Conservation (phyloP, 1,140 invertebrate species). For the Macrobrachium rosenbergii region DNA sequence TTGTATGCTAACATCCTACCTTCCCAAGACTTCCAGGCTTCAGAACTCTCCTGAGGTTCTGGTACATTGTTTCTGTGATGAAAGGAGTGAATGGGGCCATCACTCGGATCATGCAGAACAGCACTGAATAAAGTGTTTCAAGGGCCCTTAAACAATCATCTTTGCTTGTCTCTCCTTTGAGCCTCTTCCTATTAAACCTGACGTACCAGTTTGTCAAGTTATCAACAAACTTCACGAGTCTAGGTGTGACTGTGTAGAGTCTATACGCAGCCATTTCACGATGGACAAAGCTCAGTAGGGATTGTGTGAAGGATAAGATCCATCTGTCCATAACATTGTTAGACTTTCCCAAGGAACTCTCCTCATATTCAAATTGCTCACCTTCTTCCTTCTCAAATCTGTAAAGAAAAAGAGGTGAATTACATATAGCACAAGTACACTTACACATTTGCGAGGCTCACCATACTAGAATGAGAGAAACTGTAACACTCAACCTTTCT, state of each 20-base stretch:
- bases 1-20: slow-evolving; percentile 31
- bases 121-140: slow-evolving; percentile 88
- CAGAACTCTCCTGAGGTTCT: slow-evolving; percentile 72
- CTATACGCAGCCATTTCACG: slow-evolving; percentile 95
- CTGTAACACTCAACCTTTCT: not conserved
- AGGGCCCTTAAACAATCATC: slow-evolving; percentile 88
- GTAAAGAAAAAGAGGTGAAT: not conserved
- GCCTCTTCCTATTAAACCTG: slow-evolving; percentile 92
- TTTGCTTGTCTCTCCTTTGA: slow-evolving; percentile 85
- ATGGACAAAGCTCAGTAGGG: slow-evolving; percentile 88
- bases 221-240: slow-evolving; percentile 95
- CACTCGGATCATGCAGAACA: slow-evolving; percentile 90
- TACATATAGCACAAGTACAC: too few species aligned
- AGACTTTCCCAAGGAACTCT: slow-evolving; percentile 68
- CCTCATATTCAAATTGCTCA: slow-evolving; percentile 71
- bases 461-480: too few species aligned
- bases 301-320: slow-evolving; percentile 97
- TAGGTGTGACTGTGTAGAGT: slow-evolving; percentile 95
- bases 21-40: slow-evolving; percentile 55
- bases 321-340: slow-evolving; percentile 96
- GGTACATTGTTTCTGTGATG: slow-evolving; percentile 96
- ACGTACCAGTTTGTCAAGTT: slow-evolving; percentile 99
- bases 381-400: slow-evolving; percentile 74
- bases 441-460: too few species aligned
- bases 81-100: slow-evolving; percentile 99